These are phyloP conservation scores for Melopsittacus undulatus DNA, from an alignment of 2,797 vertebrate genomes.

Conservation along the genomic window DNA sequence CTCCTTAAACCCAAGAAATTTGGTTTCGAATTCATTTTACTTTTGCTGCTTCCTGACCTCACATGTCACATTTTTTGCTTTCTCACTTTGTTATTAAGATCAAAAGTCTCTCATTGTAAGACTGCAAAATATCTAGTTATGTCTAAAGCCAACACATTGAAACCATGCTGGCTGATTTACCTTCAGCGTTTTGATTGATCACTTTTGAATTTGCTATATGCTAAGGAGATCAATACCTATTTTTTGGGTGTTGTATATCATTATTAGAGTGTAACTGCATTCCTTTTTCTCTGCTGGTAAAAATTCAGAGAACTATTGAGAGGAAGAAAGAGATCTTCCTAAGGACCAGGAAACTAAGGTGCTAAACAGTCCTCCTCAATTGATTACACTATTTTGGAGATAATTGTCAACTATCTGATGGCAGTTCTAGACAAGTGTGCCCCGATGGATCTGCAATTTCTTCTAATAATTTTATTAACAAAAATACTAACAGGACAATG, in stretches of 20 bases:
- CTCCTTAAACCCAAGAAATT: background rate
- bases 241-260: background rate
- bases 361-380: background rate
- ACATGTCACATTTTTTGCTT: background rate
- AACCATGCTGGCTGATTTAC: slow-evolving; percentile 57
- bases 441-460: background rate
- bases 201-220: slow-evolving; percentile 63
- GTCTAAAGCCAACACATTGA: slow-evolving; percentile 24
- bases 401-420: slow-evolving; percentile 22
- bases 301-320: background rate
- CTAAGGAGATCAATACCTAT: slow-evolving; percentile 45
- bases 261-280: slow-evolving; percentile 43
- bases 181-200: slow-evolving; percentile 59
- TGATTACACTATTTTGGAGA: slow-evolving; percentile 35
- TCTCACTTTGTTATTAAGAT: background rate
- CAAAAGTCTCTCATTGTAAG: slow-evolving; percentile 3
- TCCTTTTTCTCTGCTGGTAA: slow-evolving; percentile 10
- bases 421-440: slow-evolving; percentile 17
- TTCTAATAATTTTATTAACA: slow-evolving; percentile 46
- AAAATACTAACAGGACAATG: background rate
- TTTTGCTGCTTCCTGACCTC: background rate
- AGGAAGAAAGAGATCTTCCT: slow-evolving; percentile 16
- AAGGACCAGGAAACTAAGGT: background rate
- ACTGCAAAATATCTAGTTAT: slow-evolving; percentile 36
- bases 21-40: background rate